These are phyloP conservation scores for Drosophila acutilabella DNA, from an alignment of 2,888 invertebrate genomes.

Conservation along the genomic window DNA sequence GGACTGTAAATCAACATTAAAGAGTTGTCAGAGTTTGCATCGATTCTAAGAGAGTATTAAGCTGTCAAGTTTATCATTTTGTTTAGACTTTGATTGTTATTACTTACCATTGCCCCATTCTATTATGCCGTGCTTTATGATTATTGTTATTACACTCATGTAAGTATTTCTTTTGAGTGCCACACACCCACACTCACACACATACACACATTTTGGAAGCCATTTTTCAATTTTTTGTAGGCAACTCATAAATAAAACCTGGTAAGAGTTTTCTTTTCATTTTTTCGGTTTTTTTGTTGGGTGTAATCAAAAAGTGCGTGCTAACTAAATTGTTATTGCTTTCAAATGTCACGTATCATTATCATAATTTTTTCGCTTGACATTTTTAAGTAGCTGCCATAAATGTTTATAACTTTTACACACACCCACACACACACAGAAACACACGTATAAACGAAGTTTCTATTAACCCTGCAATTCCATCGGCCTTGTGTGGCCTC, in stretches of 20 bases:
- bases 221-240: constrained; percentile 73
- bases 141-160: constrained; percentile 68
- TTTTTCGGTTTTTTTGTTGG: constrained; percentile 2
- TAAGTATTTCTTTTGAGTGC: constrained; percentile 48
- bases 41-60: constrained; percentile 13
- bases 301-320: constrained; percentile 75
- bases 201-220: constrained; percentile 52
- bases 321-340: constrained; percentile 81
- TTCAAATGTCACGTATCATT: constrained; percentile 81
- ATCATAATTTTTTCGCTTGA: constrained; percentile 80
- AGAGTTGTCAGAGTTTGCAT: too few relatives aligned
- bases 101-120: constrained; percentile 23
- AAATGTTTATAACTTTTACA: constrained; percentile 77
- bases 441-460: constrained; percentile 19
- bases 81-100: constrained; percentile 23
- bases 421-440: constrained; percentile 35
- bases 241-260: constrained; percentile 68
- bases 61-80: background rate
- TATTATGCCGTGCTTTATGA: constrained; percentile 58
- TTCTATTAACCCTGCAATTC: constrained; percentile 71
- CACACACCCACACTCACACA: constrained; percentile 11
- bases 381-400: constrained; percentile 81
- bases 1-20: too few relatives aligned
- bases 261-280: constrained; percentile 34
- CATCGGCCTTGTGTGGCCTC: constrained; percentile 38